Base-by-base conservation (phyloP, 1,140 invertebrate genomes). In the Pseudomyrmex cubaensis region DNA sequence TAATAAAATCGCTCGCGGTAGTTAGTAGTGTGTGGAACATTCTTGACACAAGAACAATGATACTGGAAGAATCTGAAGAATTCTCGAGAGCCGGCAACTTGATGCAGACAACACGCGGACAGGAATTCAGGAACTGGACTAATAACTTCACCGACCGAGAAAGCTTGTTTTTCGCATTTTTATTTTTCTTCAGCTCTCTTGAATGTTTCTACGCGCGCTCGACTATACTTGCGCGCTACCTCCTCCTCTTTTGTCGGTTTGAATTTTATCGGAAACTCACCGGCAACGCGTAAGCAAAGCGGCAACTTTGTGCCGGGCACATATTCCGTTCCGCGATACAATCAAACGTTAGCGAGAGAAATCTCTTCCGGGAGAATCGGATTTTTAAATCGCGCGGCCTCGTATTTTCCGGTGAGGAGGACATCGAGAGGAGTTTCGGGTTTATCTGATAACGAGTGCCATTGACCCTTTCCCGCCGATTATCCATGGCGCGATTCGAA, bases 401-500 rank as follows among this genome's bases (percentile, higher is more conserved):
- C 76, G 76, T 70, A 70, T 78, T 70, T 78, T 66, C 76, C 17
- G 52, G 52, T 70, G 63, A 83, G 59, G 44, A 80, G 76, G 76
- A 80, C 66, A 80, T 59, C 56, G 76, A 80, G 76, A 72, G 25
- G 75, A 76, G 64, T 50, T 63, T 78, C 82, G 61, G 76, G 52
- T 78, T 50, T 87, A 84, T 84, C 82, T 84, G 85, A 88, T 88
- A 87, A 78, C 86, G 59, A 82, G 83, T 76, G 70, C 72, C 70
- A 73, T 87, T 87, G 73, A 87, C 67, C 64, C 63, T 86, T 74
- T 63, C 64, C 64, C 70, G 75, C 72, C 80, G 84, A 89, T 87
- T 82, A 87, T 75, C 83, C 35, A 72, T 80, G 76, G 70, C 52
- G 48, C 74, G 85, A 83, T 85, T 90, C 88, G 84, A 87, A 87